Percentiles rank a stretch among this genome's conserved stretches.
Conservation (phyloP, 2,888 invertebrate species). For the Lamellibrachia columna region DNA sequence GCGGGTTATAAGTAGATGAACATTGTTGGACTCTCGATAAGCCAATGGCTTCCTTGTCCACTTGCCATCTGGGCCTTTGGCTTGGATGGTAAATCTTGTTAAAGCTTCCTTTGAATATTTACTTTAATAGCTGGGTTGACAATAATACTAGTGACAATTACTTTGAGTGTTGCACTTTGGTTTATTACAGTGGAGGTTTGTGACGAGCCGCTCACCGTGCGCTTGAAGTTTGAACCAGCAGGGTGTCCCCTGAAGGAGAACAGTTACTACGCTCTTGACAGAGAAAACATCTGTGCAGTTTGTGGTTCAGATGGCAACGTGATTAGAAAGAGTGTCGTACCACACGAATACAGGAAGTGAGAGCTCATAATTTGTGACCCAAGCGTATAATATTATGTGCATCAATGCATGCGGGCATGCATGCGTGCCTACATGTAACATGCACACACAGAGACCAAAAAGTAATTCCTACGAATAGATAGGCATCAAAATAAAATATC, state of each 20-base stretch:
- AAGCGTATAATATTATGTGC: background rate
- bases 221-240: slow-evolving; percentile 80
- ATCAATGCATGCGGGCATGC: background rate
- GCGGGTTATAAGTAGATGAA: too few relatives aligned
- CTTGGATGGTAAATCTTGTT: too few relatives aligned
- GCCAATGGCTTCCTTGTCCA: too few relatives aligned
- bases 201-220: slow-evolving; percentile 74
- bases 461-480: background rate
- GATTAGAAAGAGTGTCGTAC: slow-evolving; percentile 83
- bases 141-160: background rate
- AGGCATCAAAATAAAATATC: background rate
- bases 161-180: background rate
- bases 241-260: slow-evolving; percentile 75
- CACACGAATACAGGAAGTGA: slow-evolving; percentile 80
- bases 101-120: too few relatives aligned
- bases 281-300: slow-evolving; percentile 82
- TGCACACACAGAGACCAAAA: background rate
- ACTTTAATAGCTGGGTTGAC: background rate
- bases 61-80: too few relatives aligned
- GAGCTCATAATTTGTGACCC: slow-evolving; percentile 22
- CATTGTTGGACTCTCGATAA: too few relatives aligned
- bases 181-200: slow-evolving; percentile 63
- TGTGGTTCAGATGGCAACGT: slow-evolving; percentile 78
- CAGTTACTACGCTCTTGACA: slow-evolving; percentile 76
- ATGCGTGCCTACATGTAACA: background rate